Base-by-base conservation (phyloP, 2,888 invertebrate genomes). In the Tyria jacobaeae region DNA sequence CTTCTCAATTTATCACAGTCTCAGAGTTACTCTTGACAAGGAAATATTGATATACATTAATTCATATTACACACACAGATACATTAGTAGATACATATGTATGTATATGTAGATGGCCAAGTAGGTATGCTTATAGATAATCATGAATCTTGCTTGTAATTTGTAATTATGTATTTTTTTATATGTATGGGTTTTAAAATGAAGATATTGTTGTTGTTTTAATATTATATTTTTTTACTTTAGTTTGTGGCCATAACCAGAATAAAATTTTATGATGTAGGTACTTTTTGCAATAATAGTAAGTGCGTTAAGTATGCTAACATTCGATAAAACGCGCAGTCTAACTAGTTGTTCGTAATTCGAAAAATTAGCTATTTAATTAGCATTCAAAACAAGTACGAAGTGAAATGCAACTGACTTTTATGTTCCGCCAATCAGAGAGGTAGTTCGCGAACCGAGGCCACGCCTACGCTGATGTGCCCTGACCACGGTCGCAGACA, bases 341-440 rank as follows among this genome's bases (percentile, higher is more conserved):
- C 64, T 53, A 69, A 64, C 53, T 48, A 57, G 62, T 61, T 50
- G 62, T 63, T 62, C 65, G 69, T 71, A 76, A 71, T 71, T 71
- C 63, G 58, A 78, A 80, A 82, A 81, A 79, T 80, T 79, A 70
- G 75, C 72, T 71, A 56, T 68, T 60, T 78, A 78, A 84, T 91
- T 90, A 88, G 80, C 80, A 92, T 85, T 89, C 90, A 68, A 66
- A 82, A 79, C 84, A 82, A 83, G 85, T 83, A 78, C 75, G 69
- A 79, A 84, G 90, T 88, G 90, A 91, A 91, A 92, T 91, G 91
- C 90, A 89, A 86, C 85, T 85, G 84, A 88, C 84, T 87, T 87
- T 82, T 82, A 63, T 63, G 66, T 74, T 79, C 82, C 70, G 78
- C 92, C 92, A 92, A 92, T 92, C 78, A 78, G 75, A 75, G 80